Percentiles rank a stretch among this genome's conserved stretches.
These are phyloP conservation scores for Hydrolagus colliei DNA, from an alignment of 2,797 vertebrate genomes.

Conservation along the genomic window DNA sequence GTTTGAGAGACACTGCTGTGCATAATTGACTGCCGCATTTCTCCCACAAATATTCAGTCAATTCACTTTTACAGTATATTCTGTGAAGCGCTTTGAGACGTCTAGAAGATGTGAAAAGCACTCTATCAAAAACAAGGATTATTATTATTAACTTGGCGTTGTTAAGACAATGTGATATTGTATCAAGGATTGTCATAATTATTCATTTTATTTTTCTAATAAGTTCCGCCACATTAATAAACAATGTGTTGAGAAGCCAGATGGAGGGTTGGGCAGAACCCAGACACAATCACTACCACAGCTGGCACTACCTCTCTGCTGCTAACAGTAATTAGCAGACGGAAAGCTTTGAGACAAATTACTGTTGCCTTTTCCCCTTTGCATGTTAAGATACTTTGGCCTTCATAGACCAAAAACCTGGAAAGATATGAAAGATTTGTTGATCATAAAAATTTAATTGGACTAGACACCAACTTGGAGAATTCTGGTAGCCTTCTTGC, in stretches of 20 bases:
- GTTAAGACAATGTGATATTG: no score
- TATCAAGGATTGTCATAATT: no score
- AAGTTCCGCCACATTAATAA: background rate
- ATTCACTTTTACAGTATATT: no score
- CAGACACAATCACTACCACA: slow-evolving; percentile 11
- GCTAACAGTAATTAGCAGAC: background rate
- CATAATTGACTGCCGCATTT: no score
- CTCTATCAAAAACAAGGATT: no score
- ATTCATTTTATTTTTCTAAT: no score
- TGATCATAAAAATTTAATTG: background rate
- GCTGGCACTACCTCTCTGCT: background rate
- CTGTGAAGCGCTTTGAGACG: no score
- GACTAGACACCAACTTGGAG: background rate
- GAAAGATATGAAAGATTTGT: background rate
- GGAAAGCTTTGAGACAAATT: background rate
- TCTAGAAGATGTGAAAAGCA: no score
- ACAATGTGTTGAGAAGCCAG: background rate
- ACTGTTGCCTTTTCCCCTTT: background rate
- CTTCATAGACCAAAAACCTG: background rate
- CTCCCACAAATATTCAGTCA: no score
- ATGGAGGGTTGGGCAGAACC: background rate
- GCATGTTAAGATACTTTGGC: background rate
- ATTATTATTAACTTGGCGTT: no score
- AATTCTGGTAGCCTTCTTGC: background rate
- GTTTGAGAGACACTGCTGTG: no score